Conservation (phyloP, 2,113 vertebrate genomes). For the Antechinus flavipes region DNA sequence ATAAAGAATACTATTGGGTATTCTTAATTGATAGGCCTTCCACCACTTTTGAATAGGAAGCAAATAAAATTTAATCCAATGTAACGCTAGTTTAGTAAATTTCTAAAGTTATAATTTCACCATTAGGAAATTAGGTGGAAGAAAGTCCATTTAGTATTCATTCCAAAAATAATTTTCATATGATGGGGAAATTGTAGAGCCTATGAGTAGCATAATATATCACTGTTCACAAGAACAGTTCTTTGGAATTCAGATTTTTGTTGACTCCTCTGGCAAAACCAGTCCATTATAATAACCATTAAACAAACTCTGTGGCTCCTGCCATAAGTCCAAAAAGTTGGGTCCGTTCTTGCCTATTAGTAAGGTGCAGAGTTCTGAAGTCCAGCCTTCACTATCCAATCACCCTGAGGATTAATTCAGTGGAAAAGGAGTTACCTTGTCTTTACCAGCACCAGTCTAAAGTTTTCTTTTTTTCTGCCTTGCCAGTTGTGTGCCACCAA, state of each 20-base stretch:
- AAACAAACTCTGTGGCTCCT: neutral
- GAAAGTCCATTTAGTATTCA: neutral
- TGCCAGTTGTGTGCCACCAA: neutral
- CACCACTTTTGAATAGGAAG: neutral
- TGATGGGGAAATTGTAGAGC: neutral
- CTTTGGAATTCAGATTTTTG: neutral
- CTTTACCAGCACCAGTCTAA: neutral
- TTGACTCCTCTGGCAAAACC: neutral
- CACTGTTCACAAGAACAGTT: neutral
- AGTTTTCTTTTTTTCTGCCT: neutral
- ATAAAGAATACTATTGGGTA: neutral
- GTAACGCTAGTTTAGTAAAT: neutral
- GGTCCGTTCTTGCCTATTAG: neutral
- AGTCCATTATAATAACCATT: neutral
- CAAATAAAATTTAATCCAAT: neutral
- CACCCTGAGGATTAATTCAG: neutral
- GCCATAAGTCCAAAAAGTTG: neutral
- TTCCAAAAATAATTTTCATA: neutral
- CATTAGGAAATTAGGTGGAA: neutral
- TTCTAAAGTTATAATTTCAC: neutral
- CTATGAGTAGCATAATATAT: neutral
- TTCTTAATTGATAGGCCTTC: neutral
- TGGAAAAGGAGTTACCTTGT: neutral
- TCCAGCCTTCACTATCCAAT: neutral
- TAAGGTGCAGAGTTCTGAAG: neutral